Evolutionary conservation across 1,140 invertebrate genomes (phyloP), one percentile per base, ranked within the genome.

Genomic region (Drosophila santomea): DNA sequence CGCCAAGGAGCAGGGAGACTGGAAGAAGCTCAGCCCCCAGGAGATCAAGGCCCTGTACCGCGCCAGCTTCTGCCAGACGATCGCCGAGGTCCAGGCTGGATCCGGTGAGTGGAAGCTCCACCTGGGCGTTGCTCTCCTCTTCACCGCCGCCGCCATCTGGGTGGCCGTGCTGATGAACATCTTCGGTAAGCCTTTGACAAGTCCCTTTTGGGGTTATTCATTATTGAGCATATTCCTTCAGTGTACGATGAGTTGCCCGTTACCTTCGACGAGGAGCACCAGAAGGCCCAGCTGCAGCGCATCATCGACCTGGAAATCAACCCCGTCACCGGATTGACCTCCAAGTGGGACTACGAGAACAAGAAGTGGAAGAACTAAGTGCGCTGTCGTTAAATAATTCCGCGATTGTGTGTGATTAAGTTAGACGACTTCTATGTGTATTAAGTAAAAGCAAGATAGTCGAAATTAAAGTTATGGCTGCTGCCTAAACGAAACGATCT

Each of bases 31-130:
- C 6, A 95, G 96, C 5, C 85, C 97, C 0, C 97, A 98, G 79
- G 98, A 99, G 83, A 99, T 99, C 93, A 99, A 99, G 94, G 94
- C 94, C 1, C 93, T 99, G 14, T 99, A 99, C 93, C 94, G 98
- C 82, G 95, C 96, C 1, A 97, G 96, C 69, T 99, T 98, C 93
- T 96, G 98, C 89, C 96, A 98, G 92, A 99, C 98, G 10, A 98
- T 97, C 92, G 94, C 96, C 39, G 98, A 99, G 93, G 95, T 98
- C 79, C 93, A 96, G 60, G 97, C 97, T 4, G 95, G 96, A 32
- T 96, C 95, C 47, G 98, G 98, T 7, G 95, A 97, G 90, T 98
- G 97, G 97, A 99, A 99, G 93, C 93, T 93, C 14, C 92, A 96
- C 1, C 0, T 96, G 32, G 97, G 96, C 48, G 91, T 94, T 67